phyloP scores from a whole-genome alignment of 1,140 invertebrate species.

The Microplitis demolitor region DNA sequence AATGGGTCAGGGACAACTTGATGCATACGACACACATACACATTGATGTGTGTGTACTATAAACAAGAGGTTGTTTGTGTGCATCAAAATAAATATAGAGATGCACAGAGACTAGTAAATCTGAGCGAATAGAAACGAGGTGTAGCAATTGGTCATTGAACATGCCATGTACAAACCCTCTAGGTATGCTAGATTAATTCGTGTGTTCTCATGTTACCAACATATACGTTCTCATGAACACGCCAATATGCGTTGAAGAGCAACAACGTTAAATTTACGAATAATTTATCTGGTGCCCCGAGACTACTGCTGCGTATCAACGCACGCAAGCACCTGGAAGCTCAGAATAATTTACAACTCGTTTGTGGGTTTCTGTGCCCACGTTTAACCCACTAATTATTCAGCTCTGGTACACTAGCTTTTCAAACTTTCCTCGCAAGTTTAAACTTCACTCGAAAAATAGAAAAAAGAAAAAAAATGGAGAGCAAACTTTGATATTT shows the following conservation, averaged over 20 bases:
- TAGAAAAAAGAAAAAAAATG: background rate
- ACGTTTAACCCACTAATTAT: conserved; percentile 18
- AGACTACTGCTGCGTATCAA: background rate
- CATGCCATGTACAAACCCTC: background rate
- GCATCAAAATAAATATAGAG: background rate
- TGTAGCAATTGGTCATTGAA: background rate
- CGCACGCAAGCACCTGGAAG: background rate
- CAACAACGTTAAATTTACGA: background rate
- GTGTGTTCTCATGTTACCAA: background rate
- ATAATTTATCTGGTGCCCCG: background rate
- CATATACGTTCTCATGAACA: background rate
- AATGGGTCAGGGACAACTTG: conserved; percentile 15
- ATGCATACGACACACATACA: background rate
- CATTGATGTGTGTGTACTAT: background rate
- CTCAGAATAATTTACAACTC: conserved; percentile 1
- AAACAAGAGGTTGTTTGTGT: too few relatives aligned
- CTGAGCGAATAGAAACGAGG: too few relatives aligned
- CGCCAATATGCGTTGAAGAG: background rate
- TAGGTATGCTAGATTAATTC: background rate
- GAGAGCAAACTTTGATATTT: background rate
- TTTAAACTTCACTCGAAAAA: background rate
- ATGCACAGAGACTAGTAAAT: too few relatives aligned
- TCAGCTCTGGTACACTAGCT: background rate
- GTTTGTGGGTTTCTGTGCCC: background rate
- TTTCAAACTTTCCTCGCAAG: background rate